These are phyloP conservation scores for Metopolophium dirhodum DNA, from an alignment of 1,140 invertebrate species.

Conservation along the genomic window DNA sequence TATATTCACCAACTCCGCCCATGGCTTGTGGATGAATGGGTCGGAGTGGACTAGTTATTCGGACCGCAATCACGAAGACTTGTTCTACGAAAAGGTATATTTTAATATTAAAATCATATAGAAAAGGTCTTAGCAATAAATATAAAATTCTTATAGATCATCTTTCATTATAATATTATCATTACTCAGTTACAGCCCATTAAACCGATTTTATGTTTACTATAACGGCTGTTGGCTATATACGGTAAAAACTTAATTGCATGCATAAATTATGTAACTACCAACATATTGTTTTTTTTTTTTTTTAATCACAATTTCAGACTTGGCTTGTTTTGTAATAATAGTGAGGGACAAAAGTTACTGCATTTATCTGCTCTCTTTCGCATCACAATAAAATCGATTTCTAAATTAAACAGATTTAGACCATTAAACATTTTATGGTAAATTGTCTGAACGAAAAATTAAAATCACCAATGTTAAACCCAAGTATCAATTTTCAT, in stretches of 20 bases:
- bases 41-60: slow-evolving; percentile 32
- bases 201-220: background rate
- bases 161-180: no score
- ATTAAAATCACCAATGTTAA: background rate
- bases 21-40: slow-evolving; percentile 13
- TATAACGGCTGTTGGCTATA: background rate
- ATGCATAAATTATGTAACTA: background rate
- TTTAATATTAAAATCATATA: background rate
- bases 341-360: background rate
- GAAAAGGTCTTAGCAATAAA: background rate
- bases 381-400: background rate
- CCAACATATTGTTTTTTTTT: background rate
- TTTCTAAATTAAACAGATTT: background rate
- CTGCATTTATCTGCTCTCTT: background rate
- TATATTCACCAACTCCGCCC: background rate
- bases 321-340: background rate
- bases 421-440: background rate
- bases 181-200: background rate
- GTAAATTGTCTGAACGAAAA: background rate
- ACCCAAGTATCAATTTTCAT: background rate
- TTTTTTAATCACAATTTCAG: background rate
- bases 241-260: no score
- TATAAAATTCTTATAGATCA: background rate
- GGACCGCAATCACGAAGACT: background rate
- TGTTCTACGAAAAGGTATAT: slow-evolving; percentile 21